These are phyloP conservation scores for Ectemnius lituratus DNA, from an alignment of 2,888 invertebrate genomes.

Conservation along the genomic window DNA sequence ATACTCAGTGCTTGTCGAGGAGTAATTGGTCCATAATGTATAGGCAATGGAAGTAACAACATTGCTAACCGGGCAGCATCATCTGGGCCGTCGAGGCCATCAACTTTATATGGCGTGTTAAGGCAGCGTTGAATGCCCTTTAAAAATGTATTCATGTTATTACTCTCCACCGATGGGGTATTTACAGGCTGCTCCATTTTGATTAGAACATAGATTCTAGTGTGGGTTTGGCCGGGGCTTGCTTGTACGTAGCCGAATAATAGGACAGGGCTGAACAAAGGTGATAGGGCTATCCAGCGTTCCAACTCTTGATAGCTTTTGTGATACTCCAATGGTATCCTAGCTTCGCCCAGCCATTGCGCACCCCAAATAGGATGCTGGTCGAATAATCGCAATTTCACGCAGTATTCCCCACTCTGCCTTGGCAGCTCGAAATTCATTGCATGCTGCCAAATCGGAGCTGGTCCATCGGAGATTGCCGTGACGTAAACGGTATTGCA, in stretches of 20 bases:
- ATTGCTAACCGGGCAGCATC: constrained; percentile 70
- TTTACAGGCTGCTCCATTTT: constrained; percentile 69
- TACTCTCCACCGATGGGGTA: constrained; percentile 58
- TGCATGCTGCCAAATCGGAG: constrained; percentile 75
- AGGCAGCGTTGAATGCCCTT: constrained; percentile 73
- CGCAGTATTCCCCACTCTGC: constrained; percentile 60
- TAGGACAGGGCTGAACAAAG: constrained; percentile 69
- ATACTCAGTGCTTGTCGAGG: constrained; percentile 73
- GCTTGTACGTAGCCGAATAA: constrained; percentile 74
- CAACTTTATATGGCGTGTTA: constrained; percentile 68
- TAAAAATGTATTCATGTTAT: constrained; percentile 62
- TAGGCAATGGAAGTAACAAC: constrained; percentile 69
- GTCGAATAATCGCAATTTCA: constrained; percentile 73
- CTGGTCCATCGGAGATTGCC: constrained; percentile 69
- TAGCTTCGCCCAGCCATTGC: constrained; percentile 75
- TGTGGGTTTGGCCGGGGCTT: constrained; percentile 70
- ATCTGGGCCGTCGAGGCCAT: constrained; percentile 65
- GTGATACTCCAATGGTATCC: constrained; percentile 70
- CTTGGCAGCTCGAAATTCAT: constrained; percentile 70
- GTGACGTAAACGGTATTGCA: constrained; percentile 64
- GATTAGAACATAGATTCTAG: constrained; percentile 73
- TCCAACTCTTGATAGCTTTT: constrained; percentile 73
- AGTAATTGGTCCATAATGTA: constrained; percentile 71
- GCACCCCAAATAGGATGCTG: constrained; percentile 75
- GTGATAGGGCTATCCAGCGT: constrained; percentile 72